Evolutionary conservation across 2,797 vertebrate genomes (phyloP).

Genomic region (Anomalospiza imberbis): DNA sequence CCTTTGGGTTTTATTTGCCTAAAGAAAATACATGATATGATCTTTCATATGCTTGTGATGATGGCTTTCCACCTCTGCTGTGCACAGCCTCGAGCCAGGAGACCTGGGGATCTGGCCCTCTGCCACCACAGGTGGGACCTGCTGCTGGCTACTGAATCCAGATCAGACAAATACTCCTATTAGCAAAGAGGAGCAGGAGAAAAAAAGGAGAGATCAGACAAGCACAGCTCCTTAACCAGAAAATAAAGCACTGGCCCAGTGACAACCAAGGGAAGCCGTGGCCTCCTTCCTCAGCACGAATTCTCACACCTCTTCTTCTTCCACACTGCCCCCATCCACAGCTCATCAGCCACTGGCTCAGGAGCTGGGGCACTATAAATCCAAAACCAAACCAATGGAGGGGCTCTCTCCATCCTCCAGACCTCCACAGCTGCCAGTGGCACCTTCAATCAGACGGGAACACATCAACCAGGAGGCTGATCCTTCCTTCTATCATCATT

Average conservation of each 20-base stretch:
- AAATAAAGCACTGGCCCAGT: not conserved
- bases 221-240: not conserved
- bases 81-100: not conserved
- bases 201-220: not conserved
- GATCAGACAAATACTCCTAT: not conserved
- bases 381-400: accelerated
- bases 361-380: not conserved
- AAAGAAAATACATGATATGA: not conserved
- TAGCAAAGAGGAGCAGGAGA: not conserved
- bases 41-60: not conserved
- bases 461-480: not conserved
- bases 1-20: not conserved
- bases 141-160: not conserved
- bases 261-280: not conserved
- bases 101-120: not conserved
- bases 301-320: not conserved
- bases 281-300: not conserved
- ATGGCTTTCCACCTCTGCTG: not conserved
- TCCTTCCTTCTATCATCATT: not conserved
- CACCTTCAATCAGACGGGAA: not conserved
- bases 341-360: not conserved
- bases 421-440: not conserved
- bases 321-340: not conserved
- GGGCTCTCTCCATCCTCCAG: not conserved
- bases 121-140: not conserved